Percentiles rank a stretch among this genome's conserved stretches.
These are phyloP conservation scores for Aphidoletes aphidimyza DNA, from an alignment of 2,888 invertebrate species.

Conservation along the genomic window DNA sequence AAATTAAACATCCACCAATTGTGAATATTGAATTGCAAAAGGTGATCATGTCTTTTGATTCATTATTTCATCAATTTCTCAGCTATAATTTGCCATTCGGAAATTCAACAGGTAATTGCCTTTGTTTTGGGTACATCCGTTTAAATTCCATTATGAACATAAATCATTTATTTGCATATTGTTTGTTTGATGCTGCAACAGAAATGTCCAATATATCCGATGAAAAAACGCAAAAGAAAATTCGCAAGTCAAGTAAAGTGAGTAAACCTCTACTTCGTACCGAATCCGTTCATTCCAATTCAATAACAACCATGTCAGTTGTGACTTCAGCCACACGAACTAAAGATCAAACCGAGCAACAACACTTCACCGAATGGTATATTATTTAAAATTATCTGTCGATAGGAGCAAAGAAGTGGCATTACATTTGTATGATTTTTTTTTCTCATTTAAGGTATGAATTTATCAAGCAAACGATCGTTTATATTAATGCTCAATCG, in stretches of 20 bases:
- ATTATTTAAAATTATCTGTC: background rate
- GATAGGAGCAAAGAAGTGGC: background rate
- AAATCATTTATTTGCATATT: background rate
- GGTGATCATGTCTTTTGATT: background rate
- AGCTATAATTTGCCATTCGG: slow-evolving; percentile 1
- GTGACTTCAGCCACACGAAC: background rate
- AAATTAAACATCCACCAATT: slow-evolving; percentile 32
- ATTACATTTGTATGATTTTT: no score
- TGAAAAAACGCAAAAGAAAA: slow-evolving; percentile 49
- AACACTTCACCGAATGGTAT: slow-evolving; percentile 20
- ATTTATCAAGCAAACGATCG: slow-evolving; percentile 30
- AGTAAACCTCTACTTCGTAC: slow-evolving; percentile 23
- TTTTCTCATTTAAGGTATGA: slow-evolving; percentile 31
- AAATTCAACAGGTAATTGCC: slow-evolving; percentile 31
- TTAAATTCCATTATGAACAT: no score
- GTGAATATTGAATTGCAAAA: slow-evolving; percentile 35
- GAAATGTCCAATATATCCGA: background rate
- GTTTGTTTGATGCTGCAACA: background rate
- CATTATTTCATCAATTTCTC: slow-evolving; percentile 19
- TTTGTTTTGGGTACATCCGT: no score
- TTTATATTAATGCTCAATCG: slow-evolving; percentile 20
- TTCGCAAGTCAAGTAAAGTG: slow-evolving; percentile 40
- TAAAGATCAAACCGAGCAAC: background rate
- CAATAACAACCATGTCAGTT: slow-evolving; percentile 60
- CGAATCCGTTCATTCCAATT: slow-evolving; percentile 64